These are phyloP conservation scores for Holocentrus rufus DNA, from an alignment of 2,797 vertebrate genomes.

Conservation along the genomic window DNA sequence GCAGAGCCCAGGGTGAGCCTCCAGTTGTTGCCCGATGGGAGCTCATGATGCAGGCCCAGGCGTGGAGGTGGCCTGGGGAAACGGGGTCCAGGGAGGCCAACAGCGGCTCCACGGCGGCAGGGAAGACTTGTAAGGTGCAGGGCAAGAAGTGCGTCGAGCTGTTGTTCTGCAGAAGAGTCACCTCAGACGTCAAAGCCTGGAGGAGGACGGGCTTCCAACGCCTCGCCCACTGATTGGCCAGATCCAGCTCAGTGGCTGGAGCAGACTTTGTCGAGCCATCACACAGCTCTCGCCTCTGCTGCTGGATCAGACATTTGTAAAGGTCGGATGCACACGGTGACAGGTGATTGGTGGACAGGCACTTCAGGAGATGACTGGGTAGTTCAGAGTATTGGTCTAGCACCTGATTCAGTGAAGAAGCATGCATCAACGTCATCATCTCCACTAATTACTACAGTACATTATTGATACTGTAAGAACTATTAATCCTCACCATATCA, in stretches of 20 bases:
- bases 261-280: background rate
- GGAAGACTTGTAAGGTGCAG: constrained; percentile 85
- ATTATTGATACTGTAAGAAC: background rate
- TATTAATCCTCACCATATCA: constrained; percentile 76
- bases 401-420: constrained; percentile 76
- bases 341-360: constrained; percentile 88
- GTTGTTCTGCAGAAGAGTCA: constrained; percentile 84
- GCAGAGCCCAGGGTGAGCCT: constrained; percentile 69
- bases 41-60: constrained; percentile 86
- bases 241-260: constrained; percentile 61
- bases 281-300: constrained; percentile 79
- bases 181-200: constrained; percentile 82
- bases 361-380: constrained; percentile 85
- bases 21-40: constrained; percentile 73
- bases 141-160: constrained; percentile 81
- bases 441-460: background rate
- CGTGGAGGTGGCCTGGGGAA: constrained; percentile 76
- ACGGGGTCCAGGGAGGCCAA: constrained; percentile 67
- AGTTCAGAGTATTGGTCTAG: constrained; percentile 81
- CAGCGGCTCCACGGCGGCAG: constrained; percentile 74
- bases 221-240: constrained; percentile 80
- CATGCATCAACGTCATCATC: constrained; percentile 4
- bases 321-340: constrained; percentile 84
- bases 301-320: constrained; percentile 84
- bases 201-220: constrained; percentile 82